Evolutionary conservation across 2,113 vertebrate species (phyloP), one percentile per base, ranked within the genome.

Genomic region (Nansenia antarctica): DNA sequence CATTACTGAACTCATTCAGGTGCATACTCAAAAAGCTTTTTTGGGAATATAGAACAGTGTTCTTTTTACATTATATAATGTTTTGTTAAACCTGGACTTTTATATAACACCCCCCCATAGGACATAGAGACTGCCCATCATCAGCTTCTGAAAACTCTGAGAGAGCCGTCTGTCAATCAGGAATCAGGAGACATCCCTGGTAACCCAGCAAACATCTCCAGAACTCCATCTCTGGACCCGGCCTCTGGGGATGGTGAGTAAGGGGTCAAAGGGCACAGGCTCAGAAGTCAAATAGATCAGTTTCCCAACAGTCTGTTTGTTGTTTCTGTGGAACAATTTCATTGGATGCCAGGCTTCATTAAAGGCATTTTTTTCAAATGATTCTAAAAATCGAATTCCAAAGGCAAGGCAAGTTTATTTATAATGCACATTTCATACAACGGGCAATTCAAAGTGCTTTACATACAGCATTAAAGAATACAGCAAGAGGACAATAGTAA

Each of bases 101-200:
- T 49, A 5, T 42, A 15, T 42, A 49, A 14, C 11, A 1, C 12
- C 32, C 3, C 4, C 60, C 26, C 26, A 8, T 80, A 93, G 92
- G 90, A 92, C 30, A 89, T 93, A 1, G 91, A 93, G 78, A 72
- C 52, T 1, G 86, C 84, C 26, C 91, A 93, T 61, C 76, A 84
- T 54, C 78, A 83, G 69, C 90, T 92, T 5, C 54, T 91, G 24
- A 76, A 85, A 20, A 86, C 72, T 12, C 80, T 90, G 65, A 64
- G 62, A 32, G 76, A 84, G 29, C 59, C 82, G 0, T 34, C 80
- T 0, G 61, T 53, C 55, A 62, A 26, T 70, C 78, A 80, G 60
- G 79, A 73, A 1, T 65, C 72, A 2, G 75, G 76, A 54, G 90
- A 90, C 12, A 67, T 62, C 15, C 68, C 27, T 49, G 67, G 81